Evolutionary conservation across 1,140 invertebrate species (phyloP), one percentile per base, ranked within the genome.

Genomic region (Cyclina sinensis): DNA sequence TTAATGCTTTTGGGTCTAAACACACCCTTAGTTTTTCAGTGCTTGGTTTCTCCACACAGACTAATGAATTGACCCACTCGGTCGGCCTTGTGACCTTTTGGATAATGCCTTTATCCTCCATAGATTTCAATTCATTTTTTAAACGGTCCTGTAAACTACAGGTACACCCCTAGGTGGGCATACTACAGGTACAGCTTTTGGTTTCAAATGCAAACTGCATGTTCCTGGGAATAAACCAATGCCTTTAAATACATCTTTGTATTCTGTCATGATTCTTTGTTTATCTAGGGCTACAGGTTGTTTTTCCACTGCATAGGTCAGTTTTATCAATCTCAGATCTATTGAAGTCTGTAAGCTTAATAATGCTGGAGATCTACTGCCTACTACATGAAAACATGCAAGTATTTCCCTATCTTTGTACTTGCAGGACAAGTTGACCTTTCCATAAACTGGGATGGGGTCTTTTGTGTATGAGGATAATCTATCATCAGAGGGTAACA

Each of bases 61-160:
- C 87, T 1, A 91, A 43, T 11, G 90, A 86, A 81, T 90, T 92
- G 9, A 93, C 92, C 91, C 89, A 92, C 1, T 91, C 82, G 21
- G 91, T 92, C 0, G 90, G 92, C 32, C 87, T 62, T 2, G 54
- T 76, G 2, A 93, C 90, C 24, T 93, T 91, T 5, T 32, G 35
- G 43, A 93, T 89, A 35, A 92, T 86, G 5, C 82, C 70, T 27
- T 59, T 30, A n/a, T 78, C 46, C 39, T 90, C 88, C 86, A 91
- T 89, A 1, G 74, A 32, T 5, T 88, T 80, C 54, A 90, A 37
- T 74, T 92, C 86, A 65, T 91, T 79, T 90, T 95, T 90, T 1
- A 92, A 57, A 1, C 37, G 30, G n/a, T 79, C 30, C 27, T 74
- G 46, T 37, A 89, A 79, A 83, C 88, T 68, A 21, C 74, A 27